Evolutionary conservation across 1,140 invertebrate genomes (phyloP).

Genomic region (Drosophila teissieri): DNA sequence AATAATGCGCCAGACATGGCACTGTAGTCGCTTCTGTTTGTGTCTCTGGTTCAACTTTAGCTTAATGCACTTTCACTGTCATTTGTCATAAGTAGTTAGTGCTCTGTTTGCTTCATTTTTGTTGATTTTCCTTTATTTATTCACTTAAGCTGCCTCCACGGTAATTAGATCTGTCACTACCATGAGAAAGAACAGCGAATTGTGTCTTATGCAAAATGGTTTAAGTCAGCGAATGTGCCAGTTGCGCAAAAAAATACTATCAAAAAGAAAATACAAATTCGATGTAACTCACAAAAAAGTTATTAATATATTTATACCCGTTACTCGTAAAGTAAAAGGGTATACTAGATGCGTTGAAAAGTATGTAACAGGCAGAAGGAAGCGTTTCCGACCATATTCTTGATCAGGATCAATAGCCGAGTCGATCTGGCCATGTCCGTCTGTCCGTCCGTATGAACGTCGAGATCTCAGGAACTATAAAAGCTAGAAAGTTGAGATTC

Average conservation of each 20-base stretch:
- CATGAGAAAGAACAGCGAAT: slow-evolving; percentile 10
- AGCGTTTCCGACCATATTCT: too few relatives aligned
- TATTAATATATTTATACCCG: too few relatives aligned
- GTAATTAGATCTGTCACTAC: slow-evolving; percentile 69
- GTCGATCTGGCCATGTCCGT: too few relatives aligned
- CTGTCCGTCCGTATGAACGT: too few relatives aligned
- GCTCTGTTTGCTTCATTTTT: slow-evolving; percentile 49
- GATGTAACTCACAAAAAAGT: too few relatives aligned
- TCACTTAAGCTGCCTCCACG: slow-evolving; percentile 54
- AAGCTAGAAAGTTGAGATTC: too few relatives aligned
- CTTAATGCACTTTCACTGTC: slow-evolving; percentile 77
- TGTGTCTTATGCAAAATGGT: slow-evolving; percentile 43
- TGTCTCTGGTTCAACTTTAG: slow-evolving; percentile 34
- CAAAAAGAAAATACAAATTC: not conserved
- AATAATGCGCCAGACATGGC: slow-evolving; percentile 48
- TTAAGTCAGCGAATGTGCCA: slow-evolving; percentile 50
- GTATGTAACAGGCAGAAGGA: too few relatives aligned
- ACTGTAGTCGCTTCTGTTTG: slow-evolving; percentile 36
- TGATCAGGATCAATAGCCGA: too few relatives aligned
- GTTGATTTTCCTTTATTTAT: slow-evolving; percentile 55
- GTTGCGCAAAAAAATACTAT: slow-evolving; percentile 17
- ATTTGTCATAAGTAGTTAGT: slow-evolving; percentile 73
- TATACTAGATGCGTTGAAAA: too few relatives aligned
- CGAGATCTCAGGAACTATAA: too few relatives aligned
- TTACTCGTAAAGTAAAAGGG: too few relatives aligned